These are phyloP conservation scores for Pristionchus exspectatus DNA, from an alignment of 2,888 invertebrate species.

Conservation along the genomic window DNA sequence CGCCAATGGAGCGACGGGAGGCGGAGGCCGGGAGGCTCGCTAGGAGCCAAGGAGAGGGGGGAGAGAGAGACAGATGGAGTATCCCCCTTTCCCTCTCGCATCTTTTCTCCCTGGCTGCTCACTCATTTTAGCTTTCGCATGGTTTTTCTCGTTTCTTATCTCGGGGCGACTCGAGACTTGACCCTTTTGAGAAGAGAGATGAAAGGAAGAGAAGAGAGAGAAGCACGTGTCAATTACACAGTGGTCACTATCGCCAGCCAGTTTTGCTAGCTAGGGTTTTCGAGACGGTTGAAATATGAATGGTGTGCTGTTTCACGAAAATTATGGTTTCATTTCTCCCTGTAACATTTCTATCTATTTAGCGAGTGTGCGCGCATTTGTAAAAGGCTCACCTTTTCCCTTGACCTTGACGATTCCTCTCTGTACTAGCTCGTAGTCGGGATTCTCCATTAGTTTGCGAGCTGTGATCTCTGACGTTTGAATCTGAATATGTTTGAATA, in stretches of 20 bases:
- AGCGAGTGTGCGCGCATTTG: not conserved
- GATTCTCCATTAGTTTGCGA: conserved; percentile 63
- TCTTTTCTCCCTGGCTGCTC: not conserved
- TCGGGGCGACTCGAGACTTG: not conserved
- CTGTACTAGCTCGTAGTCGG: conserved; percentile 71
- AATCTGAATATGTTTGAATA: conserved; percentile 64
- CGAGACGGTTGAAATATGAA: no score
- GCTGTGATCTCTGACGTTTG: conserved; percentile 67
- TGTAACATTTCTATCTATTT: no score
- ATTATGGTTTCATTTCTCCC: no score
- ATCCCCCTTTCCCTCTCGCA: not conserved
- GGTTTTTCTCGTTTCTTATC: conserved; percentile 11
- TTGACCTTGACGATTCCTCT: conserved; percentile 77
- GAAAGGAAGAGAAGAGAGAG: not conserved
- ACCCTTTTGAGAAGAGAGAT: not conserved
- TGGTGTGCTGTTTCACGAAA: no score
- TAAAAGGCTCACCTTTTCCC: conserved; percentile 70
- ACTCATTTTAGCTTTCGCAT: conserved; percentile 6
- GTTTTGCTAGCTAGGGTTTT: not conserved
- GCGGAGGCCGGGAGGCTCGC: conserved; percentile 40
- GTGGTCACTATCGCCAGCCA: not conserved
- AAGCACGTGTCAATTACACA: not conserved
- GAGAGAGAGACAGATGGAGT: not conserved
- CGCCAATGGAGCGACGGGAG: conserved; percentile 55
- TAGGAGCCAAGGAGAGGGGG: conserved; percentile 40